Percentiles rank a stretch among this genome's conserved stretches.
These are phyloP conservation scores for Deroptyus accipitrinus DNA, from an alignment of 2,113 vertebrate species.

Conservation along the genomic window DNA sequence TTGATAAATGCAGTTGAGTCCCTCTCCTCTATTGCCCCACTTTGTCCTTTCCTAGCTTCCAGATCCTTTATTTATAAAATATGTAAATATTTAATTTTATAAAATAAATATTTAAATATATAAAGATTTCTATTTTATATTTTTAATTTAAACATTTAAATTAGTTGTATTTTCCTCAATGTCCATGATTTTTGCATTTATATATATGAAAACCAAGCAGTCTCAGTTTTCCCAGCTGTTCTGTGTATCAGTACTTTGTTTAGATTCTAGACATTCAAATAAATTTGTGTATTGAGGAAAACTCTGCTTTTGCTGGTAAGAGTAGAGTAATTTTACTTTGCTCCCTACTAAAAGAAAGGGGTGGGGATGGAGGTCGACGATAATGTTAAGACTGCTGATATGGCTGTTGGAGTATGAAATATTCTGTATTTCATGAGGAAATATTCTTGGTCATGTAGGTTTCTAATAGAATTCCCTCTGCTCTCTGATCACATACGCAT, in stretches of 20 bases:
- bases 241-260: neutral
- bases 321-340: neutral
- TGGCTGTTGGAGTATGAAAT: neutral
- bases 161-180: neutral
- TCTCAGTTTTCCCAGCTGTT: neutral
- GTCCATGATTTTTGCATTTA: neutral
- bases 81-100: neutral
- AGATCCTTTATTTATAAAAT: neutral
- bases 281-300: neutral
- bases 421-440: neutral
- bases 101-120: neutral
- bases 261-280: neutral
- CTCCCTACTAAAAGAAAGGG: neutral
- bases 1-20: neutral
- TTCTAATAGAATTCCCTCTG: neutral
- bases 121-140: neutral
- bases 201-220: neutral
- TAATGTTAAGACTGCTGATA: neutral
- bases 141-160: neutral
- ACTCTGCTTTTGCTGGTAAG: neutral
- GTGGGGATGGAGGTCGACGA: neutral
- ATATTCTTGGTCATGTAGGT: neutral
- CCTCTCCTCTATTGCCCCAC: neutral
- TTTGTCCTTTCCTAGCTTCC: neutral
- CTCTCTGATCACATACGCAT: slow-evolving; percentile 3